Evolutionary conservation across 2,113 vertebrate genomes (phyloP), one percentile per base, ranked within the genome.

Genomic region (Takifugu bimaculatus): DNA sequence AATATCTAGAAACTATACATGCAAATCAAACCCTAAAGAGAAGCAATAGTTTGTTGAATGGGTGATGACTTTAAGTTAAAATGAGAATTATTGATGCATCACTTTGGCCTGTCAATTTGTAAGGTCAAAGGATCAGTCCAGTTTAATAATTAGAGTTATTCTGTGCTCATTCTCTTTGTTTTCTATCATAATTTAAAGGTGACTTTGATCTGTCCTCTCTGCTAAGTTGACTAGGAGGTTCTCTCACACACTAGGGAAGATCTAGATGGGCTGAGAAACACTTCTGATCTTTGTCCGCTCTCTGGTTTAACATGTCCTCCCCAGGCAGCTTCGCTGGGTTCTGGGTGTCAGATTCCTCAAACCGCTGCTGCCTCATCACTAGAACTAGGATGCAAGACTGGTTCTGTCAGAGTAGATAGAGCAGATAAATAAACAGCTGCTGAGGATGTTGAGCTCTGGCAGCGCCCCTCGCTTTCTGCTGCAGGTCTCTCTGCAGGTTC

Each of bases 281-380:
- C 50, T 39, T 69, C 60, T 39, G 67, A 65, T 60, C 50, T 57
- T 28, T 43, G 68, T 62, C 58, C 59, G 63, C 57, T 67, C 53
- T 74, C 50, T 65, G 56, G 62, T 57, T 67, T 75, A 68, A 60
- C 65, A 44, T 79, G 77, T 60, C 63, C 57, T 26, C 54, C 66
- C 52, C 59, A 79, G 74, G 85, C 72, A 13, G 56, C 52, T 51
- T 51, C 25, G 49, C 57, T 81, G 58, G 43, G 76, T 67, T 59
- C 26, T 67, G 47, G 68, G 75, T 83, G 87, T 81, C 61, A 88
- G 49, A 88, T 87, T 90, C 86, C 85, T 79, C 25, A 49, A 29
- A 48, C 61, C 14, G 13, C 50, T 27, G 52, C 65, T 69, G 63
- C 45, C n/a, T 11, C 47, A 13, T 29, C 68, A 50, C 27, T 47